Evolutionary conservation across 64 coral and sea anemone genomes (phyloP).

Genomic region (Stichodactyla helianthus): DNA sequence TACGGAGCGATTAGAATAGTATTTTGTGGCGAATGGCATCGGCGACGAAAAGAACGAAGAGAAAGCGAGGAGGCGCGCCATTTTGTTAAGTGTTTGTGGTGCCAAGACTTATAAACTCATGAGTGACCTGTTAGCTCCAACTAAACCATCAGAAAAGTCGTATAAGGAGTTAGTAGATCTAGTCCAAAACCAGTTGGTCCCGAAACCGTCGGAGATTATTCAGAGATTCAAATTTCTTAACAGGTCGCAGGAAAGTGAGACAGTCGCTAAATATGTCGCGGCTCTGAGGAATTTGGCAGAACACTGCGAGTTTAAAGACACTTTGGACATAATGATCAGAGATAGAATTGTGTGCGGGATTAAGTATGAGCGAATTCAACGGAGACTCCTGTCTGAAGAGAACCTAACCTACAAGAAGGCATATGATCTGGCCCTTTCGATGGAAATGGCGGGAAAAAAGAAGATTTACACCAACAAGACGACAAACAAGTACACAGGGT

Average conservation of each 20-base stretch:
- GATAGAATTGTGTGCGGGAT: neutral
- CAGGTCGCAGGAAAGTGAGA: neutral
- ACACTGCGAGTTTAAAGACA: neutral
- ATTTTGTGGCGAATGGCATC: no score
- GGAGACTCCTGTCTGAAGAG: neutral
- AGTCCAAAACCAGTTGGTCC: neutral
- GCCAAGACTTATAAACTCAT: no score
- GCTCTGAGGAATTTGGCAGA: neutral
- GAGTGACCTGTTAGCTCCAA: no score
- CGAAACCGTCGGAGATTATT: neutral
- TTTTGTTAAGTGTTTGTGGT: no score
- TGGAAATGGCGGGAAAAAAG: slow-evolving; percentile 19
- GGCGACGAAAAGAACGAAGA: no score
- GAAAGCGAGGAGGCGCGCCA: no score
- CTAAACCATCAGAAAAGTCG: no score
- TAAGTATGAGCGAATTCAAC: neutral
- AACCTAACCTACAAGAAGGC: slow-evolving; percentile 20
- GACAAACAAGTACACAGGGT: no score
- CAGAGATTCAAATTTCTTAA: neutral
- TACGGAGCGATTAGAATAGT: no score
- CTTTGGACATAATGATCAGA: neutral
- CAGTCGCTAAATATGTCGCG: slow-evolving; percentile 3
- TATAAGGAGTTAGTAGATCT: neutral
- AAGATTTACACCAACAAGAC: no score
- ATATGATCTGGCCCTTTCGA: slow-evolving; percentile 18